phyloP scores from a whole-genome alignment of 92 coral and sea anemone species.

The Parazoanthus atlanticus region DNA sequence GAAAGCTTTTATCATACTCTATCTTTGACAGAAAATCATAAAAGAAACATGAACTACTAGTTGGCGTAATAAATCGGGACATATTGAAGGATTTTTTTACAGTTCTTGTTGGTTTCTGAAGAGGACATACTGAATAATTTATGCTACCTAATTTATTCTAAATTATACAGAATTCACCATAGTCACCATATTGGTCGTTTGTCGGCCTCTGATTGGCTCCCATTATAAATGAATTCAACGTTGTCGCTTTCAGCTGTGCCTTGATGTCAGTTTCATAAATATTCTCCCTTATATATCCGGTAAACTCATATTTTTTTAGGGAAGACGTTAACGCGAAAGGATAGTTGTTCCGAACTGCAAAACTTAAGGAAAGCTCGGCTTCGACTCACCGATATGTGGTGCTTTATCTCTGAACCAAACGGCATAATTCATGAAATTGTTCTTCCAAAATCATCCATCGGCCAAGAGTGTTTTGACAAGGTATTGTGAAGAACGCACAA shows the following conservation, averaged over 20 bases:
- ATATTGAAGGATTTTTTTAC: background rate
- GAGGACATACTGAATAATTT: constrained; percentile 26
- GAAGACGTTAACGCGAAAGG: background rate
- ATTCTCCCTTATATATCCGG: constrained; percentile 32
- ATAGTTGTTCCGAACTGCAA: background rate
- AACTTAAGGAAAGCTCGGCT: background rate
- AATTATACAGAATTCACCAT: constrained; percentile 47
- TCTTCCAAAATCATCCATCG: constrained; percentile 87
- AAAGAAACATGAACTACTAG: background rate
- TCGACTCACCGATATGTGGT: constrained; percentile 73
- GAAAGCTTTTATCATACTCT: background rate
- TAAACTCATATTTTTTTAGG: background rate
- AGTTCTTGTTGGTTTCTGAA: background rate
- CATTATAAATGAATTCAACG: constrained; percentile 49
- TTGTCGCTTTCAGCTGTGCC: constrained; percentile 65
- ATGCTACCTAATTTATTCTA: constrained; percentile 41
- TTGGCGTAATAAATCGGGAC: background rate
- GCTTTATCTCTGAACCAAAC: constrained; percentile 93
- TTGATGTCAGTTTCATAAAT: constrained; percentile 35
- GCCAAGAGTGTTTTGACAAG: constrained; percentile 99
- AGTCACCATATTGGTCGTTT: constrained; percentile 20
- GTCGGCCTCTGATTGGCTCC: constrained; percentile 61
- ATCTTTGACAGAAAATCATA: background rate
- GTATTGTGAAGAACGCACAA: constrained; percentile 49
- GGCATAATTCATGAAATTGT: constrained; percentile 96